A percentile compares a stretch with the other conserved stretches of the same genome.
phyloP scores from a whole-genome alignment of 1,140 invertebrate species.

The Pissodes strobi region DNA sequence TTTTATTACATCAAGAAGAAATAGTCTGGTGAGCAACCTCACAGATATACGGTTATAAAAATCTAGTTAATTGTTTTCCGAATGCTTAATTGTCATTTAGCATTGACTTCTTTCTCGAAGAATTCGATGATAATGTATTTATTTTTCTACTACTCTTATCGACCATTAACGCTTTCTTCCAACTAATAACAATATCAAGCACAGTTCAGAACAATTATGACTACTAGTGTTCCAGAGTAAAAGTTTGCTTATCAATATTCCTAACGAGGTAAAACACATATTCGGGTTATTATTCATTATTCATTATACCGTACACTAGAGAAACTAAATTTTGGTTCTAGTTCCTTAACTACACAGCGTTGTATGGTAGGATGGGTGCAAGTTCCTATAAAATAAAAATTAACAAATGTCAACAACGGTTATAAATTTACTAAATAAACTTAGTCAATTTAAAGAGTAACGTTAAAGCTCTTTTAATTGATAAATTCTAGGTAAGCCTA shows the following conservation, averaged over 20 bases:
- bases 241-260: background rate
- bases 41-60: no score
- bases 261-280: constrained; percentile 13
- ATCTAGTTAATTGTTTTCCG: no score
- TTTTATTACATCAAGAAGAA: no score
- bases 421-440: no score
- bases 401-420: constrained; percentile 10
- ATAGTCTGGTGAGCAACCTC: no score
- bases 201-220: constrained; percentile 4
- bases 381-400: constrained; percentile 49
- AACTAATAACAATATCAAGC: constrained; percentile 12
- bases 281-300: constrained; percentile 1
- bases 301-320: constrained; percentile 23
- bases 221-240: background rate
- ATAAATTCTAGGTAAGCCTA: no score
- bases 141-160: constrained; percentile 1
- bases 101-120: no score
- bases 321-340: constrained; percentile 29
- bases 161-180: background rate
- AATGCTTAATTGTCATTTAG: no score
- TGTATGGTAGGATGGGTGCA: constrained; percentile 55
- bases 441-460: no score
- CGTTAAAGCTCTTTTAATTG: no score
- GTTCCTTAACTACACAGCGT: constrained; percentile 45
- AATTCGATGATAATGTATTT: no score